phyloP scores from a whole-genome alignment of 64 coral and sea anemone species.

The Stichodactyla mertensii region DNA sequence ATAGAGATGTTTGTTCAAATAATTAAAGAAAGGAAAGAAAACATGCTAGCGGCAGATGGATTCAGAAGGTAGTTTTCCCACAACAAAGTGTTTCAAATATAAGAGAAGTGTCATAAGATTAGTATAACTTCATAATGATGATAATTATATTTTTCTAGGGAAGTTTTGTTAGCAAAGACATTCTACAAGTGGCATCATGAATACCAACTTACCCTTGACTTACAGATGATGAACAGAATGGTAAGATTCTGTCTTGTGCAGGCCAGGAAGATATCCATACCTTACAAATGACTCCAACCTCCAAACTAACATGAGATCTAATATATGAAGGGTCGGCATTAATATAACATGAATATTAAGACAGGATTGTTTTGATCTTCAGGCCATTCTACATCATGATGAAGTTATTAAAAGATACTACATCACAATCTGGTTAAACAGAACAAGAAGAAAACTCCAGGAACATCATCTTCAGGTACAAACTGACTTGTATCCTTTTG shows the following conservation, averaged over 20 bases:
- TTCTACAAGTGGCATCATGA: constrained; percentile 79
- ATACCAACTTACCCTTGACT: constrained; percentile 65
- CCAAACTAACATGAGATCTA: too few relatives aligned
- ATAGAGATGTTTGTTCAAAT: constrained; percentile 68
- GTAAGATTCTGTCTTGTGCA: constrained; percentile 27
- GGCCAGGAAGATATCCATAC: neutral
- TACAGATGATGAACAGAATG: constrained; percentile 92
- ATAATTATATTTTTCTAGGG: constrained; percentile 39
- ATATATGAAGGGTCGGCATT: neutral
- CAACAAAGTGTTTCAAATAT: neutral
- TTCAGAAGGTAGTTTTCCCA: constrained; percentile 63
- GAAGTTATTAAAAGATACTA: constrained; percentile 37
- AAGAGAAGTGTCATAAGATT: too few relatives aligned
- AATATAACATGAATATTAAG: neutral
- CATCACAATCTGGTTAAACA: constrained; percentile 32
- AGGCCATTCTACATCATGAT: constrained; percentile 61
- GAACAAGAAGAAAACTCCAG: constrained; percentile 24
- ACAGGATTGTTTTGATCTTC: neutral
- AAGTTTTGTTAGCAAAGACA: constrained; percentile 71
- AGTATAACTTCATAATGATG: neutral
- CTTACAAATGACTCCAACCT: too few relatives aligned
- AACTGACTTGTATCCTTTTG: neutral
- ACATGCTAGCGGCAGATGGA: constrained; percentile 24
- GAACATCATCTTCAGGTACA: constrained; percentile 39
- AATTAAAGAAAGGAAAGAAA: constrained; percentile 51